Percentiles rank a stretch among this genome's conserved stretches.
Evolutionary conservation across 2,888 invertebrate genomes (phyloP).

Genomic region (Trachelus stipa): DNA sequence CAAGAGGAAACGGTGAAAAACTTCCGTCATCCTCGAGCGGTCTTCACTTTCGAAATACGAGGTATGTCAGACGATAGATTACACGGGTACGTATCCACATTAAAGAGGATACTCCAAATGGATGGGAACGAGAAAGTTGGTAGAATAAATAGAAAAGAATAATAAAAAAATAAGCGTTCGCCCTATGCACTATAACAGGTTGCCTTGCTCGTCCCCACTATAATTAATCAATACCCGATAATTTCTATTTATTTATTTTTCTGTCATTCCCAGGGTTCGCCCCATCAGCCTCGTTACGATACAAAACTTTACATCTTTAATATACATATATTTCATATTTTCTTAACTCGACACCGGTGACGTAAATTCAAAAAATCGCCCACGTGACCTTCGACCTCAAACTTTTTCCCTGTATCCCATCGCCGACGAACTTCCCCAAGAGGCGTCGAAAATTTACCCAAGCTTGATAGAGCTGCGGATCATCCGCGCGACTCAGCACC

Average conservation of each 20-base stretch:
- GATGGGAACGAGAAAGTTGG: neutral
- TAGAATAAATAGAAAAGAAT: no score
- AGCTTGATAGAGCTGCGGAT: neutral
- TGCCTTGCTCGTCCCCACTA: no score
- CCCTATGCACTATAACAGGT: no score
- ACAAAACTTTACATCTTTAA: no score
- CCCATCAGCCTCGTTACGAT: no score
- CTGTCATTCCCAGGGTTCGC: no score
- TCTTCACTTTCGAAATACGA: neutral
- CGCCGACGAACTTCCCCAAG: neutral
- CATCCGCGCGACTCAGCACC: neutral
- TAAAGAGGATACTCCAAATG: neutral
- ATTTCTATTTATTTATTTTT: no score
- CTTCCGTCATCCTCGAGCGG: conserved; percentile 2
- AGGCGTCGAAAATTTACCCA: neutral
- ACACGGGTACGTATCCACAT: neutral
- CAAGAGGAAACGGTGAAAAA: neutral
- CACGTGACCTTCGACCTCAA: no score
- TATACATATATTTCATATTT: no score
- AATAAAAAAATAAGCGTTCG: neutral
- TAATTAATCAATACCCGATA: no score
- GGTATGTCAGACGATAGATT: neutral
- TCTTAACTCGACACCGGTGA: no score
- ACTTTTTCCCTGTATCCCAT: neutral
- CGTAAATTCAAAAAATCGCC: no score